Conservation (phyloP, 2,113 vertebrate genomes). For the Caranx ignobilis region DNA sequence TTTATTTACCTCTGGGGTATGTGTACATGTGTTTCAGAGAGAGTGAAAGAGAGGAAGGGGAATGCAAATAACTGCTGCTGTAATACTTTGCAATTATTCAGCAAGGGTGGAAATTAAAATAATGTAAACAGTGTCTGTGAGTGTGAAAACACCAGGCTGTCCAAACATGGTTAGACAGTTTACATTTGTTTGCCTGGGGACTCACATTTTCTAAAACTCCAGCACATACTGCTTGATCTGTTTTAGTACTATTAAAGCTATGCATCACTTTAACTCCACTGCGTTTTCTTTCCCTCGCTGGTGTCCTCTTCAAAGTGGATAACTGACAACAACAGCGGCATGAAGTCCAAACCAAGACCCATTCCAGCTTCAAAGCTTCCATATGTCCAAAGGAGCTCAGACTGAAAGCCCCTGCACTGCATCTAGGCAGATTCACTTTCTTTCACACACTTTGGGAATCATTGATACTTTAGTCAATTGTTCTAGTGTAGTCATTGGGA, state of each 20-base stretch:
- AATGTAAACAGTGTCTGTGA: slow-evolving; percentile 36
- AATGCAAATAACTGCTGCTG: slow-evolving; percentile 10
- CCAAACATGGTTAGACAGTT: slow-evolving; percentile 18
- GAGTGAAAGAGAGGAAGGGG: background rate
- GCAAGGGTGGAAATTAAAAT: slow-evolving; percentile 38
- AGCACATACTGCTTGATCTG: slow-evolving; percentile 6
- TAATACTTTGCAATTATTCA: slow-evolving; percentile 27
- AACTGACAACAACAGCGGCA: slow-evolving; percentile 72
- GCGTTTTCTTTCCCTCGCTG: slow-evolving; percentile 28
- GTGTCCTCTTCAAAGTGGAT: slow-evolving; percentile 72
- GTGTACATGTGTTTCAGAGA: slow-evolving; percentile 7
- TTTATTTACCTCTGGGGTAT: slow-evolving; percentile 13
- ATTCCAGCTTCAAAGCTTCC: slow-evolving; percentile 74
- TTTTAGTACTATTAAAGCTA: slow-evolving; percentile 20
- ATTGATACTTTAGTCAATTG: slow-evolving; percentile 80
- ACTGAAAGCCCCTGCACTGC: slow-evolving; percentile 64
- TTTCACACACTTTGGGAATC: slow-evolving; percentile 73
- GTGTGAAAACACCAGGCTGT: slow-evolving; percentile 19
- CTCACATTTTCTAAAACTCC: slow-evolving; percentile 5
- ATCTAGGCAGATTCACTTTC: slow-evolving; percentile 67
- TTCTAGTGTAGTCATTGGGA: slow-evolving; percentile 78
- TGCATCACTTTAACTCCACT: slow-evolving; percentile 13
- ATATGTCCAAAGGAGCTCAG: slow-evolving; percentile 71
- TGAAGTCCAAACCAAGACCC: slow-evolving; percentile 69
- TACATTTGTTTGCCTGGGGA: slow-evolving; percentile 27